Conservation (phyloP, 2,113 vertebrate genomes). For the Centropristis striata region DNA sequence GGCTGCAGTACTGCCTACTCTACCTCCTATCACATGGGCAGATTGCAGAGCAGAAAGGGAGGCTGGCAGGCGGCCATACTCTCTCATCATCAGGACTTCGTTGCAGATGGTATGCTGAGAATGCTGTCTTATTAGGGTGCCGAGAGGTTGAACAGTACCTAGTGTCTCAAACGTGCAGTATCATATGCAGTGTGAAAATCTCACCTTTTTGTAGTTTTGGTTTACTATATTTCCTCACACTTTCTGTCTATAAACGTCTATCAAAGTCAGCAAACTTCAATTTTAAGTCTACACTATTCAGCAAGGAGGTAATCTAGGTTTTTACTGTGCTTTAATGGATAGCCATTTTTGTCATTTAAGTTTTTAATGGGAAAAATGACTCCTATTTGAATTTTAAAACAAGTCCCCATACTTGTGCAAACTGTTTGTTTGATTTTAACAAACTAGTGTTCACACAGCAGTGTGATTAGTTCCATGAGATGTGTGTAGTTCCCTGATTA, state of each 20-base stretch:
- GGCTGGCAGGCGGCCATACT: conserved; percentile 84
- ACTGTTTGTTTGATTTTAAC: not conserved
- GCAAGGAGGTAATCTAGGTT: not conserved
- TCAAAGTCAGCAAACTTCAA: not conserved
- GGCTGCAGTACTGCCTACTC: conserved; percentile 78
- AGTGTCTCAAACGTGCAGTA: conserved; percentile 28
- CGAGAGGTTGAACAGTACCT: conserved; percentile 43
- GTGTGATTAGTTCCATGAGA: not conserved
- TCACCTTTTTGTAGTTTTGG: not conserved
- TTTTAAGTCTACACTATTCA: not conserved
- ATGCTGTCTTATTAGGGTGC: conserved; percentile 72
- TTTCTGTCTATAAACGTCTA: not conserved
- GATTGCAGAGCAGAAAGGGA: conserved; percentile 81
- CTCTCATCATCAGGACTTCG: conserved; percentile 68
- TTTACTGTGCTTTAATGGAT: not conserved
- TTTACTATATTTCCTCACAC: not conserved
- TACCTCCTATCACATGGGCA: conserved; percentile 81
- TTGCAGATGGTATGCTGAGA: conserved; percentile 87
- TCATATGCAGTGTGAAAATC: conserved; percentile 5
- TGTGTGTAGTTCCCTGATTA: not conserved
- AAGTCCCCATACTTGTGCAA: not conserved
- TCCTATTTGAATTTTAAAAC: not conserved
- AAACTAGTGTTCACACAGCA: not conserved
- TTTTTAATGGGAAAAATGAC: too few relatives aligned
- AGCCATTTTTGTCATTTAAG: not conserved